These are phyloP conservation scores for Pristionchus maxplancki DNA, from an alignment of 2,888 invertebrate species.

Conservation along the genomic window DNA sequence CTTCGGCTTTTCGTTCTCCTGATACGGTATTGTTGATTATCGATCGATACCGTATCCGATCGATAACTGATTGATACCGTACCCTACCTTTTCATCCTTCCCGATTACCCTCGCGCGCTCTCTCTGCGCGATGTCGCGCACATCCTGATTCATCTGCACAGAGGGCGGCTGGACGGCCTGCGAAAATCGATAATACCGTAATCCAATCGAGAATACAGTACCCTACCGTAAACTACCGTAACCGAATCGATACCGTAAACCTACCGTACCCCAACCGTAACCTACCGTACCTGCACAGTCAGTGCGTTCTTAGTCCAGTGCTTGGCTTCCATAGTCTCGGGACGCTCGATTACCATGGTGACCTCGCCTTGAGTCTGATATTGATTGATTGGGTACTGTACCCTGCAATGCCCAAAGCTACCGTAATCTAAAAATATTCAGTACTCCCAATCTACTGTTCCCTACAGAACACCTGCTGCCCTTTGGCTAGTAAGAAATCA, in stretches of 20 bases:
- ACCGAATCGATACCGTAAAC: neutral
- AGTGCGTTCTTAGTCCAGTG: slow-evolving; percentile 17
- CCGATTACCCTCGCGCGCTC: slow-evolving; percentile 7
- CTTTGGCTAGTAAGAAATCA: too few species aligned
- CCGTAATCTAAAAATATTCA: too few species aligned
- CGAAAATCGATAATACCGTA: neutral
- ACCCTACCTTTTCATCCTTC: neutral
- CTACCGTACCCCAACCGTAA: neutral
- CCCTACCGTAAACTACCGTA: neutral
- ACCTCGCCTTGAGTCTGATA: neutral
- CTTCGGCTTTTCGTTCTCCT: too few species aligned
- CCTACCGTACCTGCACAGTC: neutral
- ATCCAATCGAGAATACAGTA: neutral
- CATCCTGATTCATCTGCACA: slow-evolving; percentile 60
- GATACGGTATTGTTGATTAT: neutral
- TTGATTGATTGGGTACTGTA: neutral
- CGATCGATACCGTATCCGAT: neutral
- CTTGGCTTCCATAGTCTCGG: slow-evolving; percentile 30
- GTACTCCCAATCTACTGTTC: too few species aligned
- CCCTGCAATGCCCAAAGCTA: neutral
- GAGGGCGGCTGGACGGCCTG: slow-evolving; percentile 59
- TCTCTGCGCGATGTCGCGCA: slow-evolving; percentile 59
- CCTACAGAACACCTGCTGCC: neutral
- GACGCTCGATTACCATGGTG: neutral
- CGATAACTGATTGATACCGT: neutral